A percentile compares a stretch with the other conserved stretches of the same genome.
phyloP scores from a whole-genome alignment of 2,888 invertebrate species.

The Microchrysa polita region DNA sequence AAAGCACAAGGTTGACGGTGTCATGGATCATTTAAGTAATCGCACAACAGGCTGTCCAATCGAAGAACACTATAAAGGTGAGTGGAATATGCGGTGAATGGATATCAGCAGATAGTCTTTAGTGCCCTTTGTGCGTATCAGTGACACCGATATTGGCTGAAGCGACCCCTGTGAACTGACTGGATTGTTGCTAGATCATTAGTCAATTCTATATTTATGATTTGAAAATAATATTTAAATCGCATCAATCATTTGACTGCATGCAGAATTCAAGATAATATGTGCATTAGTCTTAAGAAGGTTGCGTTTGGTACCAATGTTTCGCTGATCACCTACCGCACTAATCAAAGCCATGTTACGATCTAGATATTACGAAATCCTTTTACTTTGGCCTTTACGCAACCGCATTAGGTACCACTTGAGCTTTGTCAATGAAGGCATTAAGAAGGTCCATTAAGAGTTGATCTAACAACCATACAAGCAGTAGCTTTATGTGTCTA shows the following conservation, averaged over 20 bases:
- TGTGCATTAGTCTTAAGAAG: neutral
- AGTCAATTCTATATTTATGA: too few relatives aligned
- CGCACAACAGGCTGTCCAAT: conserved; percentile 45
- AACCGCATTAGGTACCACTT: conserved; percentile 12
- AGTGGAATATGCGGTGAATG: neutral
- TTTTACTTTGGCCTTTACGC: conserved; percentile 22
- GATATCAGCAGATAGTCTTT: neutral
- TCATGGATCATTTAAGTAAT: neutral
- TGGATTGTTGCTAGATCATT: too few relatives aligned
- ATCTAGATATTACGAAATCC: conserved; percentile 37
- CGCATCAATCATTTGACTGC: neutral
- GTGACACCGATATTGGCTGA: too few relatives aligned
- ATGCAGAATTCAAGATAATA: neutral
- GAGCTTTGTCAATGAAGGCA: conserved; percentile 14
- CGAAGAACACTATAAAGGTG: conserved; percentile 47
- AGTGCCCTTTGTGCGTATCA: too few relatives aligned
- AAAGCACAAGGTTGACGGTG: conserved; percentile 22
- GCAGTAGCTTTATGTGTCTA: too few relatives aligned
- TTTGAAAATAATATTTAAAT: too few relatives aligned
- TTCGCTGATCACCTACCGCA: neutral
- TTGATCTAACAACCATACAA: conserved; percentile 5
- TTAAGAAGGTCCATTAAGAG: conserved; percentile 25
- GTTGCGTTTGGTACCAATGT: neutral
- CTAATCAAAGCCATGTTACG: conserved; percentile 4
- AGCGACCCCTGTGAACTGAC: too few relatives aligned